Evolutionary conservation across 1,140 invertebrate genomes (phyloP), one percentile per base, ranked within the genome.

Genomic region (Ooceraea biroi): DNA sequence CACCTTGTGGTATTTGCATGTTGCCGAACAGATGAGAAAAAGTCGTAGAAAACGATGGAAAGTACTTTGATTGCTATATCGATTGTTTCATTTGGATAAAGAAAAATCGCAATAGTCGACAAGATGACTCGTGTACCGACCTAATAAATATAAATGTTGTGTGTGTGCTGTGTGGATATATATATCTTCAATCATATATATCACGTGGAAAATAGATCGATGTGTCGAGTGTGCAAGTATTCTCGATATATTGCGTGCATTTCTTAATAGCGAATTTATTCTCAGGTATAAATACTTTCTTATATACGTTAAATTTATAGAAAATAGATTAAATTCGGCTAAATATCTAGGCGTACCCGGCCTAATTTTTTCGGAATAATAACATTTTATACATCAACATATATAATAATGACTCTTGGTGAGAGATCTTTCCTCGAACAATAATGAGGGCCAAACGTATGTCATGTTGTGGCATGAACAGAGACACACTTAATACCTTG

Each of bases 171-270:
- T n/a, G n/a, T n/a, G 36, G 36, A 36, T 36, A 36, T 36, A 36
- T 36, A 36, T 36, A 36, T 36, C 36, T 36, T 36, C 36, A 36
- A 36, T 36, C 7, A 36, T 36, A 36, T 36, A 7, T 36, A 36
- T 36, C 36, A 36, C 7, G 7, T 36, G 36, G 36, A 7, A 36
- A 7, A 36, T 36, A 36, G 36, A 36, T 36, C 74, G 19, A 52
- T 46, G 57, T 74, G 48, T n/a, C n/a, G n/a, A n/a, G 71, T 82
- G 78, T 61, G 55, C 11, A 74, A 12, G 55, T 61, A 82, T 50
- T 10, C 60, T 74, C 30, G 17, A 82, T 58, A 50, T 46, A 11
- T 50, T 46, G 65, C 76, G 52, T 80, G 50, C 65, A 80, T 44
- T 30, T 44, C 19, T 80, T 55, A 44, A 71, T 55, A 3, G n/a